Evolutionary conservation across 2,888 invertebrate species (phyloP).

Genomic region (Cyclophora punctaria): DNA sequence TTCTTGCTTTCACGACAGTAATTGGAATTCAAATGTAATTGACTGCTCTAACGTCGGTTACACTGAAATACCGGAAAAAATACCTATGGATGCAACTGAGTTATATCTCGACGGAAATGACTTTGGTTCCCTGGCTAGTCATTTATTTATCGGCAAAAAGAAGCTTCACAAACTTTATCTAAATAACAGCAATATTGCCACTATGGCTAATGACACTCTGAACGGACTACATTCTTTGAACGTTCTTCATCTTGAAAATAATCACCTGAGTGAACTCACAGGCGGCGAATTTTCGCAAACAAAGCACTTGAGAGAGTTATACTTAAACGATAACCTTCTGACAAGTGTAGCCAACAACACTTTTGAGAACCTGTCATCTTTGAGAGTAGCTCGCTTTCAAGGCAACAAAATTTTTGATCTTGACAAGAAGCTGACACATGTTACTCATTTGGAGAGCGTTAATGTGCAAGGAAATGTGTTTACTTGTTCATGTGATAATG

Average conservation of each 20-base stretch:
- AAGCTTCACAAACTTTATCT: constrained; percentile 84
- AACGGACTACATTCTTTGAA: constrained; percentile 84
- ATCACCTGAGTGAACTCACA: constrained; percentile 80
- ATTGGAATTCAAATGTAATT: constrained; percentile 88
- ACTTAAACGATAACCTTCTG: constrained; percentile 86
- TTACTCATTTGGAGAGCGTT: constrained; percentile 77
- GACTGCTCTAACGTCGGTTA: constrained; percentile 86
- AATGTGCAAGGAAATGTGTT: constrained; percentile 84
- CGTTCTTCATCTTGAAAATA: constrained; percentile 85
- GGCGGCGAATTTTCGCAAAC: constrained; percentile 88
- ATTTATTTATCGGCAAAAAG: constrained; percentile 89
- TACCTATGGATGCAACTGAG: constrained; percentile 92
- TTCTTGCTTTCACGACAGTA: constrained; percentile 88
- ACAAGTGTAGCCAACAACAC: constrained; percentile 82
- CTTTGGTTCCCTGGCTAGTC: constrained; percentile 82
- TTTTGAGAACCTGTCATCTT: constrained; percentile 81
- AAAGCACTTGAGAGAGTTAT: constrained; percentile 83
- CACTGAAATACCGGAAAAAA: constrained; percentile 81
- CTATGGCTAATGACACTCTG: constrained; percentile 85
- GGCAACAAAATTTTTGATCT: constrained; percentile 84
- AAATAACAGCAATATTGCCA: constrained; percentile 83
- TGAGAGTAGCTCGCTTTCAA: constrained; percentile 82
- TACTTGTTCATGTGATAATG: constrained; percentile 84
- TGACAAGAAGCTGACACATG: constrained; percentile 77
- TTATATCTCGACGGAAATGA: constrained; percentile 89